Conservation (phyloP, 2,797 vertebrate genomes). For the Pangasius krempfi region DNA sequence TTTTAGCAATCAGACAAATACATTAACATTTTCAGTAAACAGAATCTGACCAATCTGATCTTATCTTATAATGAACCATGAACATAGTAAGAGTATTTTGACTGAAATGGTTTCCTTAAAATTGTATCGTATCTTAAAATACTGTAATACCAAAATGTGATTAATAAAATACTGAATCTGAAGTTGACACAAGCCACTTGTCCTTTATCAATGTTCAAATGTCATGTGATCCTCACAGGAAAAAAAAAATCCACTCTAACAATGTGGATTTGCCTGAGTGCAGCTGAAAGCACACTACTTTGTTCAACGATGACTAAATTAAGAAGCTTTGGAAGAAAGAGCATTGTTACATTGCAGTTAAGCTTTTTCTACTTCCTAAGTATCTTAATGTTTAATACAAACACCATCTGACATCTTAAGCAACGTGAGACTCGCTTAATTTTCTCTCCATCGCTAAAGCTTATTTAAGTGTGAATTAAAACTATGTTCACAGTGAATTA, state of each 20-base stretch:
- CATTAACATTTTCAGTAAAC: not conserved
- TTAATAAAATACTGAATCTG: slow-evolving; percentile 5
- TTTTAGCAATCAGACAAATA: not conserved
- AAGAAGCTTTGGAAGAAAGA: not conserved
- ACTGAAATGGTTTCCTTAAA: not conserved
- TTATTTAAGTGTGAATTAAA: not conserved
- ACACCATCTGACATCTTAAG: not conserved
- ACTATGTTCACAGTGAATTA: slow-evolving; percentile 14
- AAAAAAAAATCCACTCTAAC: not conserved
- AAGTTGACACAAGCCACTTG: not conserved
- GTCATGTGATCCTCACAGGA: not conserved
- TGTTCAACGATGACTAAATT: not conserved
- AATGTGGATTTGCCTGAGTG: not conserved
- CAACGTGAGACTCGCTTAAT: not conserved
- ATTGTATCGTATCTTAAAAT: not conserved
- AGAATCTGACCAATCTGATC: not conserved
- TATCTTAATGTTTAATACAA: not conserved
- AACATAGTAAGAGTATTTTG: not conserved
- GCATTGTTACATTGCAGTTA: not conserved
- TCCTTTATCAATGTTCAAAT: not conserved
- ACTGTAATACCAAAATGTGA: not conserved
- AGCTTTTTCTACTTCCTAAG: not conserved
- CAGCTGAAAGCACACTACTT: not conserved
- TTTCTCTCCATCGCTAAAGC: not conserved
- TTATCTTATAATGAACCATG: not conserved